Evolutionary conservation across 2,888 invertebrate species (phyloP), one percentile per base, ranked within the genome.

Genomic region (Caenorhabditis plicata): DNA sequence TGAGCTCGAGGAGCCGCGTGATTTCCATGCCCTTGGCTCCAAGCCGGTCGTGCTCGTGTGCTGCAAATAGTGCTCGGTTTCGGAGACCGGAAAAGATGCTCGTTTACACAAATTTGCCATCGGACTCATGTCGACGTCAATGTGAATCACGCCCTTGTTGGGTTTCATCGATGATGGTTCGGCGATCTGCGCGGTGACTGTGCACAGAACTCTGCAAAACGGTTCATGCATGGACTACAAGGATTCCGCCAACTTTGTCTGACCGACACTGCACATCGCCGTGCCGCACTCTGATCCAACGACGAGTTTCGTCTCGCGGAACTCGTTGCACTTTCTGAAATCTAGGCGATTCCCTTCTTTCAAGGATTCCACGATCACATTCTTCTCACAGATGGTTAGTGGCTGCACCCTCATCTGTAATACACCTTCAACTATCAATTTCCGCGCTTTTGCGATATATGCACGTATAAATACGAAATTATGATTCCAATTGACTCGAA

Each of bases 11-110:
- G 3, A 72, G 44, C 19, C 71, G 52, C 11, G 65, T 60, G 83
- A 88, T 53, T 85, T 88, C 63, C 86, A 87, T 70, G 86, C 87
- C 73, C 78, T 87, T 81, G 53, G 58, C 48, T 9, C 73, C 73
- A 13, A 71, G 55, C 23, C 73, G 64, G 35, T 69, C 65, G 33
- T 67, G 65, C 43, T 73, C 70, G 38, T 65, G 50, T 7, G 60
- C 57, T 66, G 45, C 22, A 63, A 54, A 42, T 22, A 36, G 40
- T 3, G 11, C 26, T 7, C 22, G 11, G 15, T 39, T 35, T 15
- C 11, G 23, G 4, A 40, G 26, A 22, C 23, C 15, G 33, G 11
- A 5, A 32, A 32, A 4, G 22, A 32, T 36, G n/a, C n/a, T 20
- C 23, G 22, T 47, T 39, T 15, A 52, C 57, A 45, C 22, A 53